Base-by-base conservation (phyloP, 1,140 invertebrate genomes). In the Sinonovacula constricta region DNA sequence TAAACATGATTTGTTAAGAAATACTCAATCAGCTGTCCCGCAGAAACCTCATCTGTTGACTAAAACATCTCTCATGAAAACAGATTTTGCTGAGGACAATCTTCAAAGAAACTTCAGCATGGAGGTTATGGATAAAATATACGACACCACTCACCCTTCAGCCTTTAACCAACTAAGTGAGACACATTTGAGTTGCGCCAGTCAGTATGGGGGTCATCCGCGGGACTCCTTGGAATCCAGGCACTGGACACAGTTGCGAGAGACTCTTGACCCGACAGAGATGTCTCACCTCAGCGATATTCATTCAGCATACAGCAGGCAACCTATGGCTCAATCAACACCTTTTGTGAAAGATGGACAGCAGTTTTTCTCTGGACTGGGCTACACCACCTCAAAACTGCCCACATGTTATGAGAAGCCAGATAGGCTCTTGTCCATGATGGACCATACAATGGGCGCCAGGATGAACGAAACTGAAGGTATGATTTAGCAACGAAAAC, bases 31-130 rank as follows among this genome's bases (percentile, higher is more conserved):
- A 30, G 36, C 62, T 39, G 63, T 67, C 49, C 33, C 62, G 10
- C 45, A 57, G 31, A 78, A 62, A 54, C 75, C 75, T 22, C 22
- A 62, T 62, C 36, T 78, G 31, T 34, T 78, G 3, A 69, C 75
- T 0, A 78, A 70, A 62, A 34, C 62, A 28, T 78, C 75, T 5
- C 39, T 78, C 34, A 51, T 78, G 39, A 31, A 69, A 36, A 78
- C 75, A 24, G 75, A 69, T 22, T 78, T 78, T 78, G 75, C 75
- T 51, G 24, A 69, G 30, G 75, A 78, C 33, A 69, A 78, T 78
- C 57, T 78, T 1, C 49, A 33, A 22, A 60, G 75, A 33, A 66
- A 78, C 49, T 76, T 57, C 30, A 67, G 63, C 56, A 39, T 63
- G 14, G 36, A 67, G 30, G 72, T 76, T 30, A 66, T 76, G 51